Conservation (phyloP, 2,888 invertebrate genomes). For the Quadroppia sp. region DNA sequence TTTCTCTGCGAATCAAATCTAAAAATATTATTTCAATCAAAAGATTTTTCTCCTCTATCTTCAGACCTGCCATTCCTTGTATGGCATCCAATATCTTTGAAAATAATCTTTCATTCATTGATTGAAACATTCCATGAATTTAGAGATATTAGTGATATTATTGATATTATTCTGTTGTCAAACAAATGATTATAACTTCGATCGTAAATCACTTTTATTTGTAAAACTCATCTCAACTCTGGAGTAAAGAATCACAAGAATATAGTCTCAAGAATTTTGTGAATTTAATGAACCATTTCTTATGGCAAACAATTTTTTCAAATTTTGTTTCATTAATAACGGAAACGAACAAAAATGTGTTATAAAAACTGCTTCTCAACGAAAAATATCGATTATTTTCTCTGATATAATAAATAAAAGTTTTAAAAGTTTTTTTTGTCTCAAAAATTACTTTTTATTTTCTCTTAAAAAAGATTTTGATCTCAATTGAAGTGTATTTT, state of each 20-base stretch:
- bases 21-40: conserved; percentile 4
- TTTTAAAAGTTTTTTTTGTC: background rate
- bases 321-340: background rate
- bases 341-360: conserved; percentile 2
- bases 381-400: background rate
- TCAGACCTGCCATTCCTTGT: background rate
- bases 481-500: background rate
- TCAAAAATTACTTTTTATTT: background rate
- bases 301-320: conserved; percentile 10
- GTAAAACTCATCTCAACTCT: conserved; percentile 3
- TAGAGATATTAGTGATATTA: conserved; percentile 22
- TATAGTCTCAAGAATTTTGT: background rate
- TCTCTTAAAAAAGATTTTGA: background rate
- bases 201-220: conserved; percentile 37
- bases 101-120: background rate
- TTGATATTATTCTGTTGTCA: conserved; percentile 13
- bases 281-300: conserved; percentile 30
- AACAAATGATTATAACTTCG: conserved; percentile 33
- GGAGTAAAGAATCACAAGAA: background rate
- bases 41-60: background rate
- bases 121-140: conserved; percentile 34
- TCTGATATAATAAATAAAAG: background rate
- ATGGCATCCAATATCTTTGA: background rate
- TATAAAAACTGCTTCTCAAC: background rate
- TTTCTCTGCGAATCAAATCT: conserved; percentile 9